phyloP scores from a whole-genome alignment of 1,140 invertebrate genomes.

The Phymastichus coffea region DNA sequence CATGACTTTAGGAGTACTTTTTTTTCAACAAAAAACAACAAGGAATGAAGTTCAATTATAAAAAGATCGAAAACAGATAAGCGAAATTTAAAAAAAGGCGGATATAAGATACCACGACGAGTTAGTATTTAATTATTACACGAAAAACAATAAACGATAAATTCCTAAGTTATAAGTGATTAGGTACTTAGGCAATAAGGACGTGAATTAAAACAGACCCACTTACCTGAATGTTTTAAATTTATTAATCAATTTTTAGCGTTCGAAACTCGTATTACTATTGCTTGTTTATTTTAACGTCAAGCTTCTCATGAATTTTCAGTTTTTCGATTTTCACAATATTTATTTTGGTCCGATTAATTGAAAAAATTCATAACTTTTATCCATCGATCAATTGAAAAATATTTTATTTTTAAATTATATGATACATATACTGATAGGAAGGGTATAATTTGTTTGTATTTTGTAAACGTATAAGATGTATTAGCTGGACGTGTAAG shows the following conservation, averaged over 20 bases:
- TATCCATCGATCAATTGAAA: too few relatives aligned
- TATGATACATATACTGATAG: too few relatives aligned
- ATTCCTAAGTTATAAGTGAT: constrained; percentile 43
- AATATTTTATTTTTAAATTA: too few relatives aligned
- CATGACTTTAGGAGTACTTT: constrained; percentile 36
- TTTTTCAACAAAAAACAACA: constrained; percentile 7
- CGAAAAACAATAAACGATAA: constrained; percentile 25
- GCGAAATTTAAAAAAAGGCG: not conserved
- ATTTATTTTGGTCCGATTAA: too few relatives aligned
- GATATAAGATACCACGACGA: constrained; percentile 29
- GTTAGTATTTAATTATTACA: constrained; percentile 42
- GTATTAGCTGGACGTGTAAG: too few relatives aligned
- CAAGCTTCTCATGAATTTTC: constrained; percentile 8
- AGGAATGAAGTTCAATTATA: not conserved
- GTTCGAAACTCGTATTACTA: not conserved
- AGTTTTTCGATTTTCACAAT: not conserved
- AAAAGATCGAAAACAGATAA: not conserved
- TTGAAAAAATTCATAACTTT: too few relatives aligned
- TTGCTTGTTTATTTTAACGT: not conserved
- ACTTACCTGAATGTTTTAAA: constrained; percentile 14
- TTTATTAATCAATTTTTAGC: too few relatives aligned
- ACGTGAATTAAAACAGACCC: constrained; percentile 28
- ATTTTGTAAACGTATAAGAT: too few relatives aligned
- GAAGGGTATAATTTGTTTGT: too few relatives aligned
- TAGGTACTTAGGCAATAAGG: constrained; percentile 38